Percentiles rank a stretch among this genome's conserved stretches.
Conservation (phyloP, 2,888 invertebrate species). For the Atethmia centrago region DNA sequence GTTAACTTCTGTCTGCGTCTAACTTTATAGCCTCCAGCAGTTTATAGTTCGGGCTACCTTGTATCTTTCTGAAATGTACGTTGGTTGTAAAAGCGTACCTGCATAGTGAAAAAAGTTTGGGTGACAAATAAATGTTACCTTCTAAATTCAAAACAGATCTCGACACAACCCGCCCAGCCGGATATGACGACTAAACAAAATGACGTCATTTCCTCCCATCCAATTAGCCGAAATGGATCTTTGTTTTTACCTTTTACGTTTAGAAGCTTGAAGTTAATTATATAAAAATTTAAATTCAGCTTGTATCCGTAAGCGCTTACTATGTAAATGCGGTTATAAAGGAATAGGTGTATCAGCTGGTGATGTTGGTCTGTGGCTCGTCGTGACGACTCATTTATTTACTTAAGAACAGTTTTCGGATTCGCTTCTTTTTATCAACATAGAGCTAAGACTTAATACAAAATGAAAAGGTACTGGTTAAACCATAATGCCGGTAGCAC, state of each 20-base stretch:
- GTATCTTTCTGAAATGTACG: background rate
- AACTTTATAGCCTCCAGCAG: background rate
- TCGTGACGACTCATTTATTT: background rate
- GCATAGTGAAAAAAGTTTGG: background rate
- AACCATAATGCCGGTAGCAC: too few relatives aligned
- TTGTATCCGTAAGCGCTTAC: conserved; percentile 38
- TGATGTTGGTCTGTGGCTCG: background rate
- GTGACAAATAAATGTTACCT: background rate
- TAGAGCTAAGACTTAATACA: too few relatives aligned
- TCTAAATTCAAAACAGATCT: conserved; percentile 31
- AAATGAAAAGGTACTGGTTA: too few relatives aligned
- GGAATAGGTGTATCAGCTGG: background rate
- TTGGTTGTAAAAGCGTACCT: background rate
- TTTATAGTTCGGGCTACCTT: background rate
- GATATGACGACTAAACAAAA: conserved; percentile 55
- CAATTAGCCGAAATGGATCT: conserved; percentile 61
- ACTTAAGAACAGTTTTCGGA: background rate
- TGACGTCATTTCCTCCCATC: conserved; percentile 53
- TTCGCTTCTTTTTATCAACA: background rate
- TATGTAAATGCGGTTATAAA: conserved; percentile 14
- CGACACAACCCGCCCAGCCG: conserved; percentile 27
- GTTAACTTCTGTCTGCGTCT: background rate
- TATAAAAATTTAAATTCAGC: conserved; percentile 43
- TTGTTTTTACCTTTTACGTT: conserved; percentile 55
- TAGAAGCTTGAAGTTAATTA: conserved; percentile 44